Evolutionary conservation across 2,797 vertebrate species (phyloP).

Genomic region (Leptatherina wallacei): DNA sequence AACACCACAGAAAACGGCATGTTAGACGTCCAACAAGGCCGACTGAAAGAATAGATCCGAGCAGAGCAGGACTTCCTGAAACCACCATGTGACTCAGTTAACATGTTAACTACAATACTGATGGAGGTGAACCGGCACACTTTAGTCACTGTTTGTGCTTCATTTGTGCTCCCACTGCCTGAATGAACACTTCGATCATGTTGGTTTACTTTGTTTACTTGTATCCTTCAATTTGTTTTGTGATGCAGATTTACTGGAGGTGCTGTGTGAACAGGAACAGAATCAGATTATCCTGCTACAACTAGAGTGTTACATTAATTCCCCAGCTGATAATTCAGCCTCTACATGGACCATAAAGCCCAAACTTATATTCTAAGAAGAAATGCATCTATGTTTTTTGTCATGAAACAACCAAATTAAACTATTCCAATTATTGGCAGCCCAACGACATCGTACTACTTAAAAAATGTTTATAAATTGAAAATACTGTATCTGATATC

Average conservation of each 20-base stretch:
- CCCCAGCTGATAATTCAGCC: background rate
- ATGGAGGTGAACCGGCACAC: background rate
- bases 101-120: background rate
- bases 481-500: too few relatives aligned
- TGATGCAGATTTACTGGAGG: background rate
- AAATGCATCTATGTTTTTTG: background rate
- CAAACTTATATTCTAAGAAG: background rate
- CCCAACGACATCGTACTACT: too few relatives aligned
- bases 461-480: too few relatives aligned
- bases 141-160: slow-evolving; percentile 59
- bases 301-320: background rate
- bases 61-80: slow-evolving; percentile 33
- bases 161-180: slow-evolving; percentile 80
- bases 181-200: background rate
- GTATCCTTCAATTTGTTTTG: background rate
- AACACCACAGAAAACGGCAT: slow-evolving; percentile 44
- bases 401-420: background rate
- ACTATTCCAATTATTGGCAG: background rate
- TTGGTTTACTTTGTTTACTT: background rate
- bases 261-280: background rate
- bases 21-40: slow-evolving; percentile 75
- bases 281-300: background rate
- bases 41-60: slow-evolving; percentile 66
- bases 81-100: background rate
- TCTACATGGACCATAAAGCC: background rate